Conservation (phyloP, 2,888 invertebrate species). For the Chrysina gloriosa region DNA sequence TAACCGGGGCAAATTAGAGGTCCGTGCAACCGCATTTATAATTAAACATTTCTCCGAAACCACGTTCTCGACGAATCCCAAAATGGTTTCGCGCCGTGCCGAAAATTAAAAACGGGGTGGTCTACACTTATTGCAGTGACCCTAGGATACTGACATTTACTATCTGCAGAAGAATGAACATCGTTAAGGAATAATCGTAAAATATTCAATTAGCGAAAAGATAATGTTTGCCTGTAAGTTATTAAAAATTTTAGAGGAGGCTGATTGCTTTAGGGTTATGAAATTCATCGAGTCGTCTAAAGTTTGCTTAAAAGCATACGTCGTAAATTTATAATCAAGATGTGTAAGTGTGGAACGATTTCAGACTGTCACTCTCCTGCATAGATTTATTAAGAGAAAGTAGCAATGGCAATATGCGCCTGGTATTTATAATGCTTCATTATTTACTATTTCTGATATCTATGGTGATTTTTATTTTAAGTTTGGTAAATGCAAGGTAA, state of each 20-base stretch:
- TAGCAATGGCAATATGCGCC: too few relatives aligned
- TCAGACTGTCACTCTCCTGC: too few relatives aligned
- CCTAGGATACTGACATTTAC: constrained; percentile 16
- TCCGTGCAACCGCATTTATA: constrained; percentile 12
- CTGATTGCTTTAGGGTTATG: neutral
- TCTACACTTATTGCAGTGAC: neutral
- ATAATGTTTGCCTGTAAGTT: constrained; percentile 5
- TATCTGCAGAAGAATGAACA: constrained; percentile 4
- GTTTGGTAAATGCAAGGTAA: too few relatives aligned
- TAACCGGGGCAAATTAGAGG: constrained; percentile 27
- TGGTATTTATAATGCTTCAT: too few relatives aligned
- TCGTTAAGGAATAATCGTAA: constrained; percentile 7
- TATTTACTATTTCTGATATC: too few relatives aligned
- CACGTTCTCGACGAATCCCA: neutral
- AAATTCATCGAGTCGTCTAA: neutral
- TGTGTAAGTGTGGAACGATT: too few relatives aligned
- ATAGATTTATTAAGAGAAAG: too few relatives aligned
- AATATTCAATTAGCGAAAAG: constrained; percentile 30
- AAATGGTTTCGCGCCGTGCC: constrained; percentile 5
- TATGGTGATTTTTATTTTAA: too few relatives aligned
- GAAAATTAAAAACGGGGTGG: constrained; percentile 36
- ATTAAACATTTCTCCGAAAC: neutral
- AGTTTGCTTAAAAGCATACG: too few relatives aligned
- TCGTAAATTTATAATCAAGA: too few relatives aligned
- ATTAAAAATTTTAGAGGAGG: neutral